Evolutionary conservation across 2,113 vertebrate genomes (phyloP), one percentile per base, ranked within the genome.

Genomic region (Gadus chalcogrammus): DNA sequence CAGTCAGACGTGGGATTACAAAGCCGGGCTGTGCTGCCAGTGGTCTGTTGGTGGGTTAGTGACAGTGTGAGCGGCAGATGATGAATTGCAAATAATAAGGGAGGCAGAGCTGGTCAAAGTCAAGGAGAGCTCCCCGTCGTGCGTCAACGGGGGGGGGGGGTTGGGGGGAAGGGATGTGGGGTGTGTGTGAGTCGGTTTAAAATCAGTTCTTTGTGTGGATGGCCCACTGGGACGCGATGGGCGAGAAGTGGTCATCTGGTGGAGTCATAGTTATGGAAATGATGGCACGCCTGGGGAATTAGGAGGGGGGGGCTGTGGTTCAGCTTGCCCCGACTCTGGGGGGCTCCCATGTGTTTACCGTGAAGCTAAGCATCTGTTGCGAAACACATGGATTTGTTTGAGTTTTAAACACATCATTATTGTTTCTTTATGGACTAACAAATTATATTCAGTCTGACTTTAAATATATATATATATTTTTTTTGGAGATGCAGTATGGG

Each of bases 231-330:
- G 72, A 73, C 76, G 65, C 78, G 67, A 69, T 68, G 35, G 72
- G 76, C 79, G 70, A 75, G 77, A 77, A 84, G 52, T 78, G 76
- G 85, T 89, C 86, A 88, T 86, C 87, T 90, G 88, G 75, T 90
- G 88, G 75, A 84, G 81, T 86, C 79, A 89, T 89, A 88, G 87
- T 88, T 75, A 91, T 91, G 91, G 89, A 89, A 91, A 92, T 91
- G 79, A 67, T 81, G 69, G 79, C 79, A 68, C 67, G 71, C 75
- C 8, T 5, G 27, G 77, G 85, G 76, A 48, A 13, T 85, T 77
- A 85, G 69, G 65, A 69, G 76, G 89, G 77, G 84, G 76, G n/a
- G 69, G 74, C 55, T 42, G 42, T 48, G 6, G 42, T 9, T 48
- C 42, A 9, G 42, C 42, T 48, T 11, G 42, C 42, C 42, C 1